These are phyloP conservation scores for Astreopora myriophthalma DNA, from an alignment of 64 coral and sea anemone genomes.

Conservation along the genomic window DNA sequence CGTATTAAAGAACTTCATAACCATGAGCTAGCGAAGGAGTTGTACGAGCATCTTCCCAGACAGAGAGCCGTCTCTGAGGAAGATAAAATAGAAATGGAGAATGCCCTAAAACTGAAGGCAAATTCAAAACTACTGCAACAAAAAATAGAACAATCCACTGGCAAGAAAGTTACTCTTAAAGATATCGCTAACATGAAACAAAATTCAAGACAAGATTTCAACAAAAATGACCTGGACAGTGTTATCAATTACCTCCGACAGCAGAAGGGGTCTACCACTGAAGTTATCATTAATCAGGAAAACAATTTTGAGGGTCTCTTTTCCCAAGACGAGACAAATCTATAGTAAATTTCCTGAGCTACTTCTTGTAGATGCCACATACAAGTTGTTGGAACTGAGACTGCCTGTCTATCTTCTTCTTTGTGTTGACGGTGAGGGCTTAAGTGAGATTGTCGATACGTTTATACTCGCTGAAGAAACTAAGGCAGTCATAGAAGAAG, in stretches of 20 bases:
- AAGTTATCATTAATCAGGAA: slow-evolving; percentile 42
- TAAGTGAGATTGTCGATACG: slow-evolving; percentile 20
- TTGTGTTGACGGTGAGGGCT: slow-evolving; percentile 9
- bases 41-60: slow-evolving; percentile 58
- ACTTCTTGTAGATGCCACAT: slow-evolving; percentile 40
- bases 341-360: slow-evolving; percentile 18
- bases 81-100: not conserved
- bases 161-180: slow-evolving; percentile 5
- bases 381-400: slow-evolving; percentile 28
- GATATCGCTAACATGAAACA: not conserved
- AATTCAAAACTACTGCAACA: slow-evolving; percentile 41
- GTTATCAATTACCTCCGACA: slow-evolving; percentile 15
- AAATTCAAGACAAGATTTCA: not conserved
- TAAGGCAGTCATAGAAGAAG: too few relatives aligned
- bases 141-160: slow-evolving; percentile 11
- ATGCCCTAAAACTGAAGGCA: slow-evolving; percentile 40
- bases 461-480: slow-evolving; percentile 9
- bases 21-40: not conserved
- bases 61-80: slow-evolving; percentile 32
- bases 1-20: slow-evolving; percentile 43
- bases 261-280: slow-evolving; percentile 3
- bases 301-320: slow-evolving; percentile 37
- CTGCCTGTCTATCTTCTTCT: slow-evolving; percentile 48
- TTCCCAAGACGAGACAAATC: not conserved
- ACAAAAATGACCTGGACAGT: slow-evolving; percentile 26